These are phyloP conservation scores for Pseudococcus longispinus DNA, from an alignment of 2,888 invertebrate species.

Conservation along the genomic window DNA sequence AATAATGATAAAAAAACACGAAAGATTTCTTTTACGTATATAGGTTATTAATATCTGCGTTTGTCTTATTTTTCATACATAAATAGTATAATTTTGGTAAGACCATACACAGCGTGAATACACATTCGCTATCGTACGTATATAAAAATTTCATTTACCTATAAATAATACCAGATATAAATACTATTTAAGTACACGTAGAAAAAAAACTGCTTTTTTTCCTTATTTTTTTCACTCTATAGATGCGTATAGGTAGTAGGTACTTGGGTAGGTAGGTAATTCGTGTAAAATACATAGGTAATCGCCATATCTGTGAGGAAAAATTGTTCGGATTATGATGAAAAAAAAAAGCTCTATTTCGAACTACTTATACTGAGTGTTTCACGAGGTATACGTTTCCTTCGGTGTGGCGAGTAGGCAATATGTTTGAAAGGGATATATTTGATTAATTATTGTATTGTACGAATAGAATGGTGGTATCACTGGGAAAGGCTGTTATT, in stretches of 20 bases:
- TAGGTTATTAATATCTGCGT: slow-evolving; percentile 39
- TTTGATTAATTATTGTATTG: background rate
- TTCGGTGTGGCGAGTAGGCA: background rate
- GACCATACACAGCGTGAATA: background rate
- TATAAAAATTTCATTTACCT: slow-evolving; percentile 28
- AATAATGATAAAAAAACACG: slow-evolving; percentile 36
- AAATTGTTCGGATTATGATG: background rate
- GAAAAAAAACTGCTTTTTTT: background rate
- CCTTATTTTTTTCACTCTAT: background rate
- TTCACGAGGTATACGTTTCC: background rate
- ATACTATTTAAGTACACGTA: slow-evolving; percentile 35
- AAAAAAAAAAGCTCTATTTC: background rate
- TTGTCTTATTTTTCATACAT: background rate
- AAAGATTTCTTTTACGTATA: slow-evolving; percentile 52
- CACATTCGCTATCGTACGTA: slow-evolving; percentile 19
- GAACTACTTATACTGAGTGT: background rate
- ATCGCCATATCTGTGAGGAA: background rate
- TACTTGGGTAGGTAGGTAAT: background rate
- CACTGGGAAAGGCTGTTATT: background rate
- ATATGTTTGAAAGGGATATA: background rate
- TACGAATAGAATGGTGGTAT: no score
- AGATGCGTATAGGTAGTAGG: background rate
- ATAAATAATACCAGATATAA: slow-evolving; percentile 36
- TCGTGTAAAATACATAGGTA: background rate
- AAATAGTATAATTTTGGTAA: slow-evolving; percentile 11